phyloP scores from a whole-genome alignment of 2,888 invertebrate genomes.

The Pogonocherus hispidulus region DNA sequence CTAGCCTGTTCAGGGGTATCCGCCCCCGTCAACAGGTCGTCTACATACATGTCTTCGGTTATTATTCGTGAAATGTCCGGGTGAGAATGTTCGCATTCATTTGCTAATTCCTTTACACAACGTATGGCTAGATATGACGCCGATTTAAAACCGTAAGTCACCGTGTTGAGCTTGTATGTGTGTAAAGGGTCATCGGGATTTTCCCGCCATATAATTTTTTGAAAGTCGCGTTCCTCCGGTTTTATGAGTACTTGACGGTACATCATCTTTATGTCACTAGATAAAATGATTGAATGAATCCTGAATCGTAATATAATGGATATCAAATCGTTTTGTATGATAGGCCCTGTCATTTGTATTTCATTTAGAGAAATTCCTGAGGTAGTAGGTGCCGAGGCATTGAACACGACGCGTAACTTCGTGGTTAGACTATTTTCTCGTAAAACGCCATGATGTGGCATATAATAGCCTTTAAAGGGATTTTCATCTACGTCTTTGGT shows the following conservation, averaged over 20 bases:
- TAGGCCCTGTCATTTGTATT: constrained; percentile 36
- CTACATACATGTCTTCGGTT: too few relatives aligned
- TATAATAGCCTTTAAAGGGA: constrained; percentile 3
- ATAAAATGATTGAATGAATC: constrained; percentile 13
- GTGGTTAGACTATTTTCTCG: constrained; percentile 29
- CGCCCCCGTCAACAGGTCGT: too few relatives aligned
- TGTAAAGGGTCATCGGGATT: constrained; percentile 13
- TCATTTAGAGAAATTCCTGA: constrained; percentile 35
- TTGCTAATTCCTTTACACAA: too few relatives aligned
- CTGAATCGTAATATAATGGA: constrained; percentile 34
- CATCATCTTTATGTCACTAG: constrained; percentile 38
- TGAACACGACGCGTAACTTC: constrained; percentile 33
- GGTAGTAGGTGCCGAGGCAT: constrained; percentile 24
- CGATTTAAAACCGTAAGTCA: too few relatives aligned
- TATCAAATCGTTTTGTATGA: constrained; percentile 33
- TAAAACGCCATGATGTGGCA: constrained; percentile 33
- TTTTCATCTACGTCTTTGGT: neutral
- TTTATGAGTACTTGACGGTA: constrained; percentile 30
- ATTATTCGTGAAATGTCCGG: too few relatives aligned
- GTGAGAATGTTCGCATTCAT: too few relatives aligned
- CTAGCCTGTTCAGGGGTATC: too few relatives aligned
- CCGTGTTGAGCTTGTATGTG: too few relatives aligned
- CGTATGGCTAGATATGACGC: too few relatives aligned
- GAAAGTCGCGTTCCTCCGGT: constrained; percentile 27
- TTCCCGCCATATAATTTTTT: constrained; percentile 34